A percentile compares a stretch with the other conserved stretches of the same genome.
Evolutionary conservation across 2,888 invertebrate genomes (phyloP).

Genomic region (Leucozona laternaria): DNA sequence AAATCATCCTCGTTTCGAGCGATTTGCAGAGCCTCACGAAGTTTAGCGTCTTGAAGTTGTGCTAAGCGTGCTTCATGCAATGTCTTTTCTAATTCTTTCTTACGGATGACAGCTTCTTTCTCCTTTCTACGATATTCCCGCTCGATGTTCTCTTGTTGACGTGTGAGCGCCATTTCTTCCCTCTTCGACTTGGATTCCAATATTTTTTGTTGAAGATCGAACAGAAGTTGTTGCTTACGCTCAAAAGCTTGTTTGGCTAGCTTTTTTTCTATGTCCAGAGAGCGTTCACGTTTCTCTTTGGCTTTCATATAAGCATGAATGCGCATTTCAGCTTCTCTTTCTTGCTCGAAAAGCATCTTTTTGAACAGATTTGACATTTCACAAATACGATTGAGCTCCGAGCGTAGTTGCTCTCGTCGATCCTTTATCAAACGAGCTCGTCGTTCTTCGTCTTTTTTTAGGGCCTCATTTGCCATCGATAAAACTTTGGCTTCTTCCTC

Average conservation of each 20-base stretch:
- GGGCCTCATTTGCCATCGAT: constrained; percentile 79
- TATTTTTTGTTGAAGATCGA: constrained; percentile 80
- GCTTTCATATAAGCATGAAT: constrained; percentile 82
- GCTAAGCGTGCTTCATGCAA: constrained; percentile 79
- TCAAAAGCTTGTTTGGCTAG: constrained; percentile 81
- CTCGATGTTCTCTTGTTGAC: constrained; percentile 82
- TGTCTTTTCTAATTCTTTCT: constrained; percentile 80
- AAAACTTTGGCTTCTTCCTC: constrained; percentile 82
- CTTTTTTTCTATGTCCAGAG: constrained; percentile 80
- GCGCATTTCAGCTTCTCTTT: constrained; percentile 82
- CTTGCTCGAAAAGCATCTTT: constrained; percentile 82
- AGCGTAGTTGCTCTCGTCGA: constrained; percentile 80
- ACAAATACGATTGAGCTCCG: constrained; percentile 80
- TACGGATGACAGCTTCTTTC: constrained; percentile 80
- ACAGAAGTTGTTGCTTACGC: constrained; percentile 81
- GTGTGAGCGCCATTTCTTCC: constrained; percentile 81
- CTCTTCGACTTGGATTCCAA: constrained; percentile 80
- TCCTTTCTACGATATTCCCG: constrained; percentile 82
- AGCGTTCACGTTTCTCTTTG: constrained; percentile 81
- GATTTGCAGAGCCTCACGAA: constrained; percentile 81
- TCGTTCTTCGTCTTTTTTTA: constrained; percentile 81
- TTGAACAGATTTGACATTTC: constrained; percentile 82
- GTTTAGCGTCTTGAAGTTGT: constrained; percentile 81
- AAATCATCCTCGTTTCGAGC: constrained; percentile 82
- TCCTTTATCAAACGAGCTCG: constrained; percentile 78